phyloP scores from a whole-genome alignment of 2,888 invertebrate species.

The Sminthurides aquaticus region DNA sequence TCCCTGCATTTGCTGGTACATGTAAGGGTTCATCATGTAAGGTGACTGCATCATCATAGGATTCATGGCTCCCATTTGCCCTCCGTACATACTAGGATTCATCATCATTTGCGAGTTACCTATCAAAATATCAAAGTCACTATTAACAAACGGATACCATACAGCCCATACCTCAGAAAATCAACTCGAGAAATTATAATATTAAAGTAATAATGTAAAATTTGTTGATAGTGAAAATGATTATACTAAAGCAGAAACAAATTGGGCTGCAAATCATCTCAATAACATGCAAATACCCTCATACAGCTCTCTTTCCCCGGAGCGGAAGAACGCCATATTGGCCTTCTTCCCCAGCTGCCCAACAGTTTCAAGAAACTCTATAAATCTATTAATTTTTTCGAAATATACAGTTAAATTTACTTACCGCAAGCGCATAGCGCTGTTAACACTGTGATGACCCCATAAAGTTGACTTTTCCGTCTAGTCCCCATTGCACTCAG shows the following conservation, averaged over 20 bases:
- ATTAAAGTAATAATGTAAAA: no score
- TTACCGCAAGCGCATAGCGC: neutral
- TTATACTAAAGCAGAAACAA: no score
- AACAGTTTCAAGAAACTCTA: neutral
- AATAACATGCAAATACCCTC: neutral
- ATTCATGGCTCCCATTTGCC: neutral
- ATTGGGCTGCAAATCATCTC: no score
- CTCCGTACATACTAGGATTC: neutral
- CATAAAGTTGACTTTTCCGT: neutral
- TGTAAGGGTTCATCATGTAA: neutral
- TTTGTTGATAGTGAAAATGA: no score
- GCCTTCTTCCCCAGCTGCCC: no score
- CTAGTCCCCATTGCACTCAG: neutral
- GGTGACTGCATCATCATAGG: neutral
- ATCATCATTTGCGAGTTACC: no score
- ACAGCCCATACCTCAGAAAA: no score
- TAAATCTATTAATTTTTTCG: neutral
- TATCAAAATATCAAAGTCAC: no score
- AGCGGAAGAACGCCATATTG: no score
- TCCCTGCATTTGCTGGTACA: neutral
- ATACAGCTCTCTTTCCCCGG: no score
- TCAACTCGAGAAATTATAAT: no score
- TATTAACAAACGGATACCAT: no score
- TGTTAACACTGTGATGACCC: neutral
- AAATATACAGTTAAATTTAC: neutral